Percentiles rank a stretch among this genome's conserved stretches.
These are phyloP conservation scores for Cyanoramphus novaezelandiae DNA, from an alignment of 2,113 vertebrate species.

Conservation along the genomic window DNA sequence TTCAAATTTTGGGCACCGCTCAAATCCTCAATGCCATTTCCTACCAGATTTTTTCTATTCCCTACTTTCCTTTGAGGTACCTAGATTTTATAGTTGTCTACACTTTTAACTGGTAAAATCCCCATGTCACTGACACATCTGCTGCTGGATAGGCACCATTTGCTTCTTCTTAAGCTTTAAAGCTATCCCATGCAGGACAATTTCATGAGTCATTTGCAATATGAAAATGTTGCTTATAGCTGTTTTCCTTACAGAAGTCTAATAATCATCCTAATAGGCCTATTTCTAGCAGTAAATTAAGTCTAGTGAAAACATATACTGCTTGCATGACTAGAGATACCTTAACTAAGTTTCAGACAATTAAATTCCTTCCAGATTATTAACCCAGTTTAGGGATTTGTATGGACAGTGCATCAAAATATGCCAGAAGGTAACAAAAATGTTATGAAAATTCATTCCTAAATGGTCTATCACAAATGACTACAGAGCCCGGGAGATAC, in stretches of 20 bases:
- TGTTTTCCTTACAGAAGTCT: neutral
- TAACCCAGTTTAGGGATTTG: neutral
- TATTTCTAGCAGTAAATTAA: constrained; percentile 21
- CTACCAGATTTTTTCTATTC: neutral
- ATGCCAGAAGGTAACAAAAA: constrained; percentile 4
- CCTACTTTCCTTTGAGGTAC: neutral
- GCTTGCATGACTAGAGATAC: neutral
- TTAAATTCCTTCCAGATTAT: constrained; percentile 9
- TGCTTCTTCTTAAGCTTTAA: neutral
- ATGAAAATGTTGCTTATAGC: neutral
- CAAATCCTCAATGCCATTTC: neutral
- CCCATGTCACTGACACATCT: neutral
- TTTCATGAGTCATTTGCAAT: neutral
- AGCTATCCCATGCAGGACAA: neutral
- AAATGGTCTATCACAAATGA: neutral
- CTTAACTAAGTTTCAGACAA: constrained; percentile 22
- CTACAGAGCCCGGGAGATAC: neutral
- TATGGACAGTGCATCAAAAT: neutral
- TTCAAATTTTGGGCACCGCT: neutral
- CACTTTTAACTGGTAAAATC: neutral
- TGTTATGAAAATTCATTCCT: neutral
- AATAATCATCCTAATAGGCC: neutral
- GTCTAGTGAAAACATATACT: neutral
- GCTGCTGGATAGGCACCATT: neutral
- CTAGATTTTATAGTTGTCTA: neutral